Evolutionary conservation across 2,797 vertebrate genomes (phyloP).

Genomic region (Semaprochilodus insignis): DNA sequence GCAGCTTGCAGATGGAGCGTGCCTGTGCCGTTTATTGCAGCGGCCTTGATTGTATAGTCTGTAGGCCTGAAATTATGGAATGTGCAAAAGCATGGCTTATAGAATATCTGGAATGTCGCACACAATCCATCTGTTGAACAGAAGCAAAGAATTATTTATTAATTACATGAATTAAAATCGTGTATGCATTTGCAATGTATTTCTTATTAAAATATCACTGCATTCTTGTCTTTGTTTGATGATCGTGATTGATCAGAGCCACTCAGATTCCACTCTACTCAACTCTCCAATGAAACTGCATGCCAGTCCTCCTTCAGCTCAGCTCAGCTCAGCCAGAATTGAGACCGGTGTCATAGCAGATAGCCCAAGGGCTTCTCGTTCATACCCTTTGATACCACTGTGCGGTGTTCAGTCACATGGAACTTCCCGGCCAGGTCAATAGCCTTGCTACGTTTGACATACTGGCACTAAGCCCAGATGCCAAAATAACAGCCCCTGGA

Average conservation of each 20-base stretch:
- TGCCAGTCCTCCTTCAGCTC: background rate
- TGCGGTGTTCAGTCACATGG: background rate
- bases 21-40: background rate
- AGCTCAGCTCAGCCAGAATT: background rate
- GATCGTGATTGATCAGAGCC: background rate
- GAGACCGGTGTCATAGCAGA: conserved; percentile 4
- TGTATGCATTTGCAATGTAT: background rate
- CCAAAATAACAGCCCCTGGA: conserved; percentile 4
- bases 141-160: background rate
- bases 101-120: background rate
- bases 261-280: background rate
- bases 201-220: too few species aligned
- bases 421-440: conserved; percentile 7
- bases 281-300: background rate
- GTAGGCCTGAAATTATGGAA: background rate
- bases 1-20: conserved; percentile 36
- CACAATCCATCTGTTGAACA: background rate
- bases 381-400: background rate
- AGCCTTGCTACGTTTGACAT: background rate
- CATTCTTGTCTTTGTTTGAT: background rate
- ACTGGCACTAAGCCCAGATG: conserved; percentile 6
- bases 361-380: background rate
- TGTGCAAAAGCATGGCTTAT: background rate
- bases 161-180: background rate
- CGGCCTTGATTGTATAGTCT: conserved; percentile 8